Base-by-base conservation (phyloP, 2,888 invertebrate genomes). In the Drosophila parthenogenetica region DNA sequence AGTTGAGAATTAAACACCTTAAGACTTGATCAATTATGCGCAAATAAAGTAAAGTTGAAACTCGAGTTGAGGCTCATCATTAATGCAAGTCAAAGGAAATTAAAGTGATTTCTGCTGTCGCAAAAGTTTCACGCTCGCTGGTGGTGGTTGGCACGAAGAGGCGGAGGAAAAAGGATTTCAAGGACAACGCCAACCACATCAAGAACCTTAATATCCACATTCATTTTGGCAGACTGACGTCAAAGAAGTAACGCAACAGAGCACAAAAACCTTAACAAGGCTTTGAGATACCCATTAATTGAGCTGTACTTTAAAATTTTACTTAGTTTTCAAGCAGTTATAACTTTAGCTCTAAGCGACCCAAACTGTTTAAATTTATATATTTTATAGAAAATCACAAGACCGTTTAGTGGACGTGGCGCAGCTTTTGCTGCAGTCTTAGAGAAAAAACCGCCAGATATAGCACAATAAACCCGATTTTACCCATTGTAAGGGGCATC, bases 71-170 rank as follows among this genome's bases (percentile, higher is more conserved):
- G 29, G 32, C 84, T 90, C 85, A 90, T 91, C 80, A 91, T 90
- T 91, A 90, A 91, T 91, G 90, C 89, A 90, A 74, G 79, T 81
- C 78, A 57, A 85, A 84, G 65, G 79, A 83, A 84, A 90, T 90
- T 89, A 88, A 90, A 89, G 90, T 86, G 83, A 88, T 81, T 89
- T 73, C 19, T 51, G 46, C 17, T 73, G 58, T 68, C 37, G 62
- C 48, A 45, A 29, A 43, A 60, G 17, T 45, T 64, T 48, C 29
- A 29, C 29, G 45, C 17, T 37, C n/a, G 17, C 10, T 10, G 48
- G 48, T 22, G 61, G 58, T 62, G 57, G 53, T 49, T 65, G 64
- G 25, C 40, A 45, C 1, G n/a, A n/a, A n/a, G n/a, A n/a, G 25
- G 25, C 25, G 25, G 7, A 5, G 29, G 29, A 29, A 29, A 57